Base-by-base conservation (phyloP, 2,888 invertebrate species). In the Troides aeacus region DNA sequence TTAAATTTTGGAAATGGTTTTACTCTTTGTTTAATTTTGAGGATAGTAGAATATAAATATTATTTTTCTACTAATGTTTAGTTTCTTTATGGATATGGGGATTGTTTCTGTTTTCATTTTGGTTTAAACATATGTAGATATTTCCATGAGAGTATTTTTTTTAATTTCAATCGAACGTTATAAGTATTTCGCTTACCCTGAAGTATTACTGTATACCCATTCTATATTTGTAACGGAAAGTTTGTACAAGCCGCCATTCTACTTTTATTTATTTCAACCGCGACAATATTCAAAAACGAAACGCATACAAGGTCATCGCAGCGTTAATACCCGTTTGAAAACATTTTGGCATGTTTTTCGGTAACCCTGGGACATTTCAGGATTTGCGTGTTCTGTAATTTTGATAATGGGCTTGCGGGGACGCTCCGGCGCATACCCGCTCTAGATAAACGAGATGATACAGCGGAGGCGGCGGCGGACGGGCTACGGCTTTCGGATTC, bases 341-440 rank as follows among this genome's bases (percentile, higher is more conserved):
- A 62, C 58, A 46, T 18, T 15, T 24, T 57, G 69, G 24, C 70
- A 70, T 72, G 70, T 71, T 60, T 30, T 67, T 56, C 70, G 66
- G 61, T 63, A 70, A 71, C 71, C 69, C 72, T 71, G 73, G 72
- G 69, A 72, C 71, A 71, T 73, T 67, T 69, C 72, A 42, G 70
- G 70, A 71, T 70, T 67, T 63, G 70, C 72, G 75, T 78, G 78
- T 80, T 76, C 79, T 82, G 80, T 85, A 85, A 86, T 88, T 86
- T 86, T 78, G 84, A 83, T 86, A 88, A 88, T 88, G 83, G 83
- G 74, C 78, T 75, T 76, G 74, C 74, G 79, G 75, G 81, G 76
- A 75, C 42, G 58, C 60, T 63, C 61, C 10, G 72, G 75, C 75
- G 72, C 73, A 74, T 74, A 77, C 74, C 75, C 73, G 74, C 78